These are phyloP conservation scores for Selenia dentaria DNA, from an alignment of 2,888 invertebrate genomes.

Conservation along the genomic window DNA sequence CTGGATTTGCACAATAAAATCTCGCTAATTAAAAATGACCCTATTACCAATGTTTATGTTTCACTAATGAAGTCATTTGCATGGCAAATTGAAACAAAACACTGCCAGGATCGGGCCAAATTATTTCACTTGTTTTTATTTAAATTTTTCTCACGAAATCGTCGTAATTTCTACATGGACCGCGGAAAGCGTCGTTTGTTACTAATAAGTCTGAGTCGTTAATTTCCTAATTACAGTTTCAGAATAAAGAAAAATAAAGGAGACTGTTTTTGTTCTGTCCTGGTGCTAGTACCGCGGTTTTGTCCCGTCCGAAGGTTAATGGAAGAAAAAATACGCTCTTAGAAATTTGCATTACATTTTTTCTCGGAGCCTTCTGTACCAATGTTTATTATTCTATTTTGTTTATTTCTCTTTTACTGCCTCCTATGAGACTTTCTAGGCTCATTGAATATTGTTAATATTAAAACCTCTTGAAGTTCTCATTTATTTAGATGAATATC, in stretches of 20 bases:
- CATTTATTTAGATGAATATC: too few relatives aligned
- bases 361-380: constrained; percentile 48
- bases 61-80: constrained; percentile 3
- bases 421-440: too few relatives aligned
- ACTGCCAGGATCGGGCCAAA: constrained; percentile 21
- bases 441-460: too few relatives aligned
- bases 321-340: constrained; percentile 81
- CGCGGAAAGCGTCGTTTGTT: constrained; percentile 69
- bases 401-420: too few relatives aligned
- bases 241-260: constrained; percentile 57
- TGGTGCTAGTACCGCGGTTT: constrained; percentile 56
- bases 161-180: constrained; percentile 60
- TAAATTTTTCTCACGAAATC: constrained; percentile 56
- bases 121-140: constrained; percentile 45
- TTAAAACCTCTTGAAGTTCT: too few relatives aligned
- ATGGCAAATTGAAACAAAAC: constrained; percentile 24
- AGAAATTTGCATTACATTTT: constrained; percentile 82
- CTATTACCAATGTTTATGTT: not conserved
- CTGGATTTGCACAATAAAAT: not conserved
- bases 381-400: not conserved
- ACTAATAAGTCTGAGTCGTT: constrained; percentile 71
- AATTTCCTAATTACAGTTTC: constrained; percentile 81
- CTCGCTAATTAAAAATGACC: not conserved
- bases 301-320: constrained; percentile 72
- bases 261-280: constrained; percentile 66